These are phyloP conservation scores for Anguilla anguilla DNA, from an alignment of 2,797 vertebrate genomes.

Conservation along the genomic window DNA sequence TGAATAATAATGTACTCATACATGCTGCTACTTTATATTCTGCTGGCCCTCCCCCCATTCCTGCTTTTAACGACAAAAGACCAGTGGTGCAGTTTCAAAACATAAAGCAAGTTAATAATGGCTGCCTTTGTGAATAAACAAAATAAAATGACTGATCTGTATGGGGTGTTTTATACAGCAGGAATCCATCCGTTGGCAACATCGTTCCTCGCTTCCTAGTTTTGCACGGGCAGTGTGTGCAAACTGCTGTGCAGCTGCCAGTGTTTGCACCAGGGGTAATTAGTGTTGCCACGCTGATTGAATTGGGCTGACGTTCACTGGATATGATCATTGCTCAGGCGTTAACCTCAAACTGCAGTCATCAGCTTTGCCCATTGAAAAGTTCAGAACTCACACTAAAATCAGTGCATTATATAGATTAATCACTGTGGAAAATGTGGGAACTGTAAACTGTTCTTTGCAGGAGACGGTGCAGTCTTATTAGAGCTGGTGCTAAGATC, in stretches of 20 bases:
- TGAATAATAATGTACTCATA: not conserved
- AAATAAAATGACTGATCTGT: not conserved
- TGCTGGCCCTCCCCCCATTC: not conserved
- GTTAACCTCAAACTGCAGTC: constrained; percentile 6
- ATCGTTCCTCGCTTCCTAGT: not conserved
- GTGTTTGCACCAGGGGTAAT: not conserved
- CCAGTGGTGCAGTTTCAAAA: not conserved
- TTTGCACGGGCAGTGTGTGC: not conserved
- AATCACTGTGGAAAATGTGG: not conserved
- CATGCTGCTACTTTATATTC: not conserved
- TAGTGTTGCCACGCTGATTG: not conserved
- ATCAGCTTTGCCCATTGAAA: not conserved
- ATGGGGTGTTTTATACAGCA: not conserved
- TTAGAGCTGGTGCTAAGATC: not conserved
- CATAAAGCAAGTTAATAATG: not conserved
- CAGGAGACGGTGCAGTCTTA: not conserved
- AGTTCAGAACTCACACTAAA: not conserved
- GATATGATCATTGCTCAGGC: not conserved
- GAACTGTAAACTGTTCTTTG: not conserved
- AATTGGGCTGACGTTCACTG: not conserved
- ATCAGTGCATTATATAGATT: not conserved
- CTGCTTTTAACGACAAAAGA: not conserved
- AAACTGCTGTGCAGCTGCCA: not conserved
- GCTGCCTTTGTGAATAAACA: not conserved
- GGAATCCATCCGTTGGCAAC: not conserved